Conservation (phyloP, 1,140 invertebrate genomes). For the Lanistes nyassanus region DNA sequence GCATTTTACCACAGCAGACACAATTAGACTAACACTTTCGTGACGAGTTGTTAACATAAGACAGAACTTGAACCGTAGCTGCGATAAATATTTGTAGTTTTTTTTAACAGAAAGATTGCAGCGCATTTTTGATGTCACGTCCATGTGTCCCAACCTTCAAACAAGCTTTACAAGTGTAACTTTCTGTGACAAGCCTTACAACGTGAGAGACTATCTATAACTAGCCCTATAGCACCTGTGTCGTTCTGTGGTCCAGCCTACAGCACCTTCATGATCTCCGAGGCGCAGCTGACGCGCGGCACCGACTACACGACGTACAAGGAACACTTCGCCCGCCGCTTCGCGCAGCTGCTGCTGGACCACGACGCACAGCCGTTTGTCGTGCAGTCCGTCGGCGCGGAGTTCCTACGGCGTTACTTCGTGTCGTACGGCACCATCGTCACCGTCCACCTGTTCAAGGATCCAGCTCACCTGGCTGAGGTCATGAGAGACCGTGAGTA, state of each 20-base stretch:
- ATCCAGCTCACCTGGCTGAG: conserved; percentile 26
- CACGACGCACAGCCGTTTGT: conserved; percentile 38
- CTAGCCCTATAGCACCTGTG: not conserved
- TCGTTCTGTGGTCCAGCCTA: conserved; percentile 14
- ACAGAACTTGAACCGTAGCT: no score
- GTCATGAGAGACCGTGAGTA: conserved; percentile 35
- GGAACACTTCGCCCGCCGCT: conserved; percentile 26
- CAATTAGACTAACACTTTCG: no score
- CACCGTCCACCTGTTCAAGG: conserved; percentile 36
- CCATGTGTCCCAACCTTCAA: no score
- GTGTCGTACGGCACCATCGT: conserved; percentile 31
- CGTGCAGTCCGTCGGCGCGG: conserved; percentile 35
- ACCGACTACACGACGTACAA: conserved; percentile 28
- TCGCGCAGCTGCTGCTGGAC: conserved; percentile 34
- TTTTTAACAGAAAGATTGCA: no score
- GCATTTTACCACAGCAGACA: no score
- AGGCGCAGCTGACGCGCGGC: conserved; percentile 18
- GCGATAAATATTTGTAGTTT: no score
- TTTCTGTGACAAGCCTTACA: no score
- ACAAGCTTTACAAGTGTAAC: no score
- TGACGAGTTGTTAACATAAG: no score
- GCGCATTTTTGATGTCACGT: not conserved
- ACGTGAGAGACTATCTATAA: no score
- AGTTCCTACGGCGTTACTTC: conserved; percentile 33
- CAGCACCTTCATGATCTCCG: conserved; percentile 40